Evolutionary conservation across 2,888 invertebrate species (phyloP).

Genomic region (Ceratothoa steindachneri): DNA sequence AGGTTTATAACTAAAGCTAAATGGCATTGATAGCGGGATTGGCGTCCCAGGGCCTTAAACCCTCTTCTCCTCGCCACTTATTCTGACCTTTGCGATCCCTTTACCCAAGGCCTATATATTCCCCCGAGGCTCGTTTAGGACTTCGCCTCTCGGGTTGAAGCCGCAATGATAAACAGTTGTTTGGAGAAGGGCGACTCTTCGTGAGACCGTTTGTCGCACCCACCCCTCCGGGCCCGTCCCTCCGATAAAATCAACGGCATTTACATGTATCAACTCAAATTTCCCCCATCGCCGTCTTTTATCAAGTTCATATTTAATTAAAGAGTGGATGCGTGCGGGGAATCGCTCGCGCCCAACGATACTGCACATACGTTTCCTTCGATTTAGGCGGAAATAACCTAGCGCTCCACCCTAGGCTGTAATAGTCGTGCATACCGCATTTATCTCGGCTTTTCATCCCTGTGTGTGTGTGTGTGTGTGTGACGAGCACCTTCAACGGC

Average conservation of each 20-base stretch:
- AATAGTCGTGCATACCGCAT: neutral
- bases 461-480: neutral
- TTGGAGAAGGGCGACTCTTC: neutral
- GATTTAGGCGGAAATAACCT: no score
- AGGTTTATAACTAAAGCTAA: slow-evolving; percentile 34
- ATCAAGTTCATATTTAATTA: neutral
- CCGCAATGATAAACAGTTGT: slow-evolving; percentile 21
- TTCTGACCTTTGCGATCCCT: neutral
- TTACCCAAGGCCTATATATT: neutral
- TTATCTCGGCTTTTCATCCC: neutral
- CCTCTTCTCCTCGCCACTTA: neutral
- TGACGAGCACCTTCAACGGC: neutral
- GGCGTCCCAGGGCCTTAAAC: neutral
- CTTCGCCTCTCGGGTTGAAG: neutral
- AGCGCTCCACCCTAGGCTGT: no score
- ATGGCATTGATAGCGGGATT: slow-evolving; percentile 23
- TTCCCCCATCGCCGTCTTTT: neutral
- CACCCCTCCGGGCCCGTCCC: neutral
- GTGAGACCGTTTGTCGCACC: neutral
- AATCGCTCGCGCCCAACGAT: no score
- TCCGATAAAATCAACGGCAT: neutral
- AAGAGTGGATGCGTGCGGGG: neutral
- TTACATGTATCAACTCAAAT: neutral
- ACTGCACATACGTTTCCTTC: no score
- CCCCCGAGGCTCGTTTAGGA: neutral